phyloP scores from a whole-genome alignment of 2,888 invertebrate genomes.

The Philereme transversata region DNA sequence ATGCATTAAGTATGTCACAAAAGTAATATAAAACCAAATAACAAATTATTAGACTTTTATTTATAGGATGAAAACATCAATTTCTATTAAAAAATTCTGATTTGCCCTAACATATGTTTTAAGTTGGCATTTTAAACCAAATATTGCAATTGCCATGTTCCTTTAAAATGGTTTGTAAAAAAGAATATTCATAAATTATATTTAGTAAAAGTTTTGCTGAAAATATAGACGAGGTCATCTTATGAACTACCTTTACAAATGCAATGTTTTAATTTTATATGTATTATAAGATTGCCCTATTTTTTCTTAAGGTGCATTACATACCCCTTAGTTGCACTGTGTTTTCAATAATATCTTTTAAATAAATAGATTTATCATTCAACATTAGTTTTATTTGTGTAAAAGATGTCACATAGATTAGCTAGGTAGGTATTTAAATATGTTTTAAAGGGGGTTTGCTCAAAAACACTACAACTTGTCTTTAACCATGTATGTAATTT shows the following conservation, averaged over 20 bases:
- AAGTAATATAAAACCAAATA: background rate
- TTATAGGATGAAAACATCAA: background rate
- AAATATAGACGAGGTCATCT: no score
- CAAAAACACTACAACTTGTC: constrained; percentile 11
- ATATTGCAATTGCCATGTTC: background rate
- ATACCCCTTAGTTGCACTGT: background rate
- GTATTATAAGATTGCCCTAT: no score
- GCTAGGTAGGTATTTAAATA: background rate
- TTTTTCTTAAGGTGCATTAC: background rate
- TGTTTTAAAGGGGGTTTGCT: background rate
- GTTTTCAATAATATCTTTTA: background rate
- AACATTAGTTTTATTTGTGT: background rate
- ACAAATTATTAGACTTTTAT: no score
- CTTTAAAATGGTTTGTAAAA: no score
- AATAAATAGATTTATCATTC: background rate
- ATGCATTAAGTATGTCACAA: background rate
- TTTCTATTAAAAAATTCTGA: background rate
- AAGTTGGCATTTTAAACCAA: constrained; percentile 7
- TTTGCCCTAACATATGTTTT: constrained; percentile 8
- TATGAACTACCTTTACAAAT: no score
- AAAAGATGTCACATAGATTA: background rate
- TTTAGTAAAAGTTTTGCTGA: no score
- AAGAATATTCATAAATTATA: no score
- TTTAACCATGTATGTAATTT: constrained; percentile 28
- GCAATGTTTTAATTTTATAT: background rate